A percentile compares a stretch with the other conserved stretches of the same genome.
phyloP scores from a whole-genome alignment of 2,113 vertebrate genomes.

The Trinectes maculatus region DNA sequence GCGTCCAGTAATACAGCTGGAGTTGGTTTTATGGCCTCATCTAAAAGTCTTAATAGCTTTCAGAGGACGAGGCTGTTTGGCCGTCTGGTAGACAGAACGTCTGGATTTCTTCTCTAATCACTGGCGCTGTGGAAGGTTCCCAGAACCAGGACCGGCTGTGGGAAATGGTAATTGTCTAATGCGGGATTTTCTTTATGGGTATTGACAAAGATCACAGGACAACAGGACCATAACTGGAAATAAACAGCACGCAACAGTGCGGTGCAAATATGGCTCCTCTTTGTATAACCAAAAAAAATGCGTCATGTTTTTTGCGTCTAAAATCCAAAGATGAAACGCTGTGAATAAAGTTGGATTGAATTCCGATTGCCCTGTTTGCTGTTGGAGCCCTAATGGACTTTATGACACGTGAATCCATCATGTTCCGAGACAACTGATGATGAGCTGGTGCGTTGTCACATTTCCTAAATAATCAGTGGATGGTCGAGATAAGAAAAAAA shows the following conservation, averaged over 20 bases:
- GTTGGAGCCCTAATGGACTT: conserved; percentile 32
- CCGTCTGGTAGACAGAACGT: conserved; percentile 68
- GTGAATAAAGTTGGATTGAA: conserved; percentile 13
- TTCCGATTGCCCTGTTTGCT: conserved; percentile 22
- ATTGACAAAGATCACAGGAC: conserved; percentile 52
- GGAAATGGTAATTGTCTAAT: conserved; percentile 50
- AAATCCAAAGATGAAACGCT: neutral
- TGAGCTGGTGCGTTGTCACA: conserved; percentile 22
- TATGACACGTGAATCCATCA: conserved; percentile 55
- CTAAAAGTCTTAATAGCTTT: conserved; percentile 75
- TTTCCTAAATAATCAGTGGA: conserved; percentile 40
- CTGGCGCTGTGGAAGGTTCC: conserved; percentile 52
- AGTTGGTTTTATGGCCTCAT: conserved; percentile 70
- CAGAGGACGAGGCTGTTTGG: conserved; percentile 54
- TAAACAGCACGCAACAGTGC: conserved; percentile 26
- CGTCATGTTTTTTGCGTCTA: neutral
- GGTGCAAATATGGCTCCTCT: conserved; percentile 12
- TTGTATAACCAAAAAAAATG: conserved; percentile 12
- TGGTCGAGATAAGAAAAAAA: conserved; percentile 34
- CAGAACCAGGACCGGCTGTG: conserved; percentile 59
- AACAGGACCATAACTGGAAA: conserved; percentile 13
- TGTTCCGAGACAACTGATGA: conserved; percentile 43
- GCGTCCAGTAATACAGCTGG: conserved; percentile 51
- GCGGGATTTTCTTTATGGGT: conserved; percentile 51
- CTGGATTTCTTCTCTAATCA: conserved; percentile 69